Conservation (phyloP, 92 coral and sea anemone species). For the Epizoanthus scotinus region DNA sequence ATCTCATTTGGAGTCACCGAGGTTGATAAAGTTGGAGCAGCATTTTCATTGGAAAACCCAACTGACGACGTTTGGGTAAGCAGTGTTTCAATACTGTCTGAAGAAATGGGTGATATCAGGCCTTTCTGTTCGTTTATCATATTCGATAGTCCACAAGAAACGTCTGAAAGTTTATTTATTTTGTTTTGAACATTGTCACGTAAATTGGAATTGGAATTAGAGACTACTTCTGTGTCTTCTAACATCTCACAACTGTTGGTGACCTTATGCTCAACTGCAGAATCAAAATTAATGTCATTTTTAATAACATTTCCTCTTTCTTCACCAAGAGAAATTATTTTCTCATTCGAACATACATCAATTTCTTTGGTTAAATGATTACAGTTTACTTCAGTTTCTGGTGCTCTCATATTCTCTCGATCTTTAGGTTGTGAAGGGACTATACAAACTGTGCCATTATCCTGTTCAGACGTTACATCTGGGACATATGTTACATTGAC, state of each 20-base stretch:
- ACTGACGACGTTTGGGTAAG: neutral
- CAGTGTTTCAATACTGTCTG: too few relatives aligned
- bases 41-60: neutral
- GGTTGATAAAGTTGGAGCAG: neutral
- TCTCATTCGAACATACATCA: neutral
- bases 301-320: neutral
- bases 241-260: neutral
- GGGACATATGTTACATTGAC: neutral
- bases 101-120: too few relatives aligned
- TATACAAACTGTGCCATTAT: neutral
- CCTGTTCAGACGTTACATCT: conserved; percentile 1
- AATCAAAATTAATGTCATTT: neutral
- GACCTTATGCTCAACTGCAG: neutral
- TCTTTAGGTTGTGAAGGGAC: neutral
- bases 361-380: neutral
- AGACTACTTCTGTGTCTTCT: neutral
- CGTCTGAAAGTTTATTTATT: neutral
- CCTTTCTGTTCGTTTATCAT: too few relatives aligned
- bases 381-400: neutral
- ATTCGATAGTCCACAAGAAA: too few relatives aligned
- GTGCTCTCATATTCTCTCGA: neutral
- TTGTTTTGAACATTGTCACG: neutral
- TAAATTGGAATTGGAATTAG: neutral
- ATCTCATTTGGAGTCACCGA: neutral
- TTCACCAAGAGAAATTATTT: neutral